These are phyloP conservation scores for Chesias legatella DNA, from an alignment of 2,888 invertebrate species.

Conservation along the genomic window DNA sequence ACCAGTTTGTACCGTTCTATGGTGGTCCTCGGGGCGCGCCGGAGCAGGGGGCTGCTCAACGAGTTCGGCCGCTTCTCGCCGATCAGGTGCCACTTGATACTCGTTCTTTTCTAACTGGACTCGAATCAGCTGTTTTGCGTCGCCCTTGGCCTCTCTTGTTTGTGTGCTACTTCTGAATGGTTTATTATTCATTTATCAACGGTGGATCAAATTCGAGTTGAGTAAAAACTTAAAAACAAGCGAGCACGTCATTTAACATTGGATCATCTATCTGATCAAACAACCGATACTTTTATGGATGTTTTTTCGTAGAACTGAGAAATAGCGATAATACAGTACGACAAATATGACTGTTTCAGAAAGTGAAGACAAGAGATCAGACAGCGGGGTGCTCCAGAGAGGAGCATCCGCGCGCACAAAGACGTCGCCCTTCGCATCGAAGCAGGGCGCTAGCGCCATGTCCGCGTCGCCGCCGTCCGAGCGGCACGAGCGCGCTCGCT, in stretches of 20 bases:
- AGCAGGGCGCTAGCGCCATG: conserved; percentile 59
- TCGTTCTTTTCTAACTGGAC: conserved; percentile 78
- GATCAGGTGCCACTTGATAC: conserved; percentile 76
- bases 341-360: conserved; percentile 51
- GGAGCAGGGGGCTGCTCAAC: conserved; percentile 67
- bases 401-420: conserved; percentile 63
- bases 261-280: too few relatives aligned
- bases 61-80: conserved; percentile 73
- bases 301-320: too few relatives aligned
- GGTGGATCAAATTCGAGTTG: not conserved
- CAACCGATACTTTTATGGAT: too few relatives aligned
- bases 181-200: conserved; percentile 5
- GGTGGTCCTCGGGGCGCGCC: conserved; percentile 43
- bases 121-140: conserved; percentile 69
- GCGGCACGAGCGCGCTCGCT: conserved; percentile 68
- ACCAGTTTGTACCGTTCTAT: conserved; percentile 76
- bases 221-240: conserved; percentile 12
- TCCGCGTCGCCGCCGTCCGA: conserved; percentile 69
- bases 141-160: conserved; percentile 45
- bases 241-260: conserved; percentile 31
- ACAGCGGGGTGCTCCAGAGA: conserved; percentile 67
- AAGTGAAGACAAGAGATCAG: conserved; percentile 50
- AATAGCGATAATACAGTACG: not conserved
- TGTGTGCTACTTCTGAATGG: conserved; percentile 20
- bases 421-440: conserved; percentile 52